phyloP scores from a whole-genome alignment of 2,888 invertebrate species.

The Metalampra italica region DNA sequence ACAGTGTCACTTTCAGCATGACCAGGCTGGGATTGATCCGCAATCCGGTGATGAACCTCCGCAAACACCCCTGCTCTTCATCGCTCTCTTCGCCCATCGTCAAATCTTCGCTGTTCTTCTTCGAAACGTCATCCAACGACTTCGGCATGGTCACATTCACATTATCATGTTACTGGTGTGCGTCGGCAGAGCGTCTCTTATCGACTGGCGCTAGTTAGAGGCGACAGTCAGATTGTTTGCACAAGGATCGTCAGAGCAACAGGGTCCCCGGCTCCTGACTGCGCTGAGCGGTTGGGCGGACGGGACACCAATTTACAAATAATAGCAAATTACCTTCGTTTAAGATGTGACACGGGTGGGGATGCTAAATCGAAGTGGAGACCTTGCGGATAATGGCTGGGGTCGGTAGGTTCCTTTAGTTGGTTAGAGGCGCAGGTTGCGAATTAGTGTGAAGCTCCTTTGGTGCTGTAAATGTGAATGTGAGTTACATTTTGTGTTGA shows the following conservation, averaged over 20 bases:
- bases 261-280: constrained; percentile 66
- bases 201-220: constrained; percentile 61
- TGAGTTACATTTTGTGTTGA: background rate
- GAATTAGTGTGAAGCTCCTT: constrained; percentile 37
- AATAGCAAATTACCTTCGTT: constrained; percentile 78
- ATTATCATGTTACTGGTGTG: constrained; percentile 48
- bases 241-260: constrained; percentile 48
- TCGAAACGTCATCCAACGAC: constrained; percentile 46
- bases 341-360: constrained; percentile 76
- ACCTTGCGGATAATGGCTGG: constrained; percentile 73
- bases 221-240: constrained; percentile 48
- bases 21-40: constrained; percentile 87
- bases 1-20: constrained; percentile 89
- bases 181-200: constrained; percentile 59
- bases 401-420: constrained; percentile 55
- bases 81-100: constrained; percentile 69
- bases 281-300: constrained; percentile 59
- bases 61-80: constrained; percentile 54
- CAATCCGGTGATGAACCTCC: constrained; percentile 65
- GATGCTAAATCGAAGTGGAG: constrained; percentile 74
- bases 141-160: constrained; percentile 51
- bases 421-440: constrained; percentile 44
- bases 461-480: constrained; percentile 30
- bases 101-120: constrained; percentile 65
- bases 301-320: constrained; percentile 75